Percentiles rank a stretch among this genome's conserved stretches.
phyloP scores from a whole-genome alignment of 2,888 invertebrate genomes.

The Dinocampus coccinellae region DNA sequence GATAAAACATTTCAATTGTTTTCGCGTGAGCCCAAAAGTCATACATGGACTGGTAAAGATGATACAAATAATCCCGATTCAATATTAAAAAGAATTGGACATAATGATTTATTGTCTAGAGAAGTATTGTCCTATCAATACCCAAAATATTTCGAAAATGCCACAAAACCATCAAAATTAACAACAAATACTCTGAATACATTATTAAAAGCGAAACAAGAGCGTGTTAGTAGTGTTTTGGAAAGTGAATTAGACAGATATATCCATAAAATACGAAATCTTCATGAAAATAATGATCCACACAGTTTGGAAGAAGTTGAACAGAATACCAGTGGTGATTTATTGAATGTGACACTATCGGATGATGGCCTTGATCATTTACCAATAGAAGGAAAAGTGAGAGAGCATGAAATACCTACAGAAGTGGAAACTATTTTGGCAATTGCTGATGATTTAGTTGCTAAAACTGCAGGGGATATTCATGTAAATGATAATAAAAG shows the following conservation, averaged over 20 bases:
- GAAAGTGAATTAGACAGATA: conserved; percentile 60
- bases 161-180: neutral
- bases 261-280: conserved; percentile 56
- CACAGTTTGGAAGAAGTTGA: conserved; percentile 56
- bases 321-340: conserved; percentile 62
- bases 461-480: conserved; percentile 19
- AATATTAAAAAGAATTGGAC: neutral
- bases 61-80: neutral
- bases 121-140: conserved; percentile 7
- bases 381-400: conserved; percentile 42
- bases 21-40: neutral
- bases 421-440: conserved; percentile 47
- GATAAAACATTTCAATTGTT: neutral
- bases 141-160: neutral
- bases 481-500: neutral
- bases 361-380: conserved; percentile 52
- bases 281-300: conserved; percentile 50
- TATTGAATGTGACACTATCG: conserved; percentile 58
- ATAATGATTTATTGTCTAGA: neutral
- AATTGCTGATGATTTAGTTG: conserved; percentile 50
- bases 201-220: conserved; percentile 10
- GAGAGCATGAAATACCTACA: conserved; percentile 35
- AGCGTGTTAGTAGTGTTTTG: conserved; percentile 34
- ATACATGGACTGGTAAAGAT: neutral
- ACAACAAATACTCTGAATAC: neutral